A percentile compares a stretch with the other conserved stretches of the same genome.
Evolutionary conservation across 2,113 vertebrate species (phyloP).

Genomic region (Notechis scutatus): DNA sequence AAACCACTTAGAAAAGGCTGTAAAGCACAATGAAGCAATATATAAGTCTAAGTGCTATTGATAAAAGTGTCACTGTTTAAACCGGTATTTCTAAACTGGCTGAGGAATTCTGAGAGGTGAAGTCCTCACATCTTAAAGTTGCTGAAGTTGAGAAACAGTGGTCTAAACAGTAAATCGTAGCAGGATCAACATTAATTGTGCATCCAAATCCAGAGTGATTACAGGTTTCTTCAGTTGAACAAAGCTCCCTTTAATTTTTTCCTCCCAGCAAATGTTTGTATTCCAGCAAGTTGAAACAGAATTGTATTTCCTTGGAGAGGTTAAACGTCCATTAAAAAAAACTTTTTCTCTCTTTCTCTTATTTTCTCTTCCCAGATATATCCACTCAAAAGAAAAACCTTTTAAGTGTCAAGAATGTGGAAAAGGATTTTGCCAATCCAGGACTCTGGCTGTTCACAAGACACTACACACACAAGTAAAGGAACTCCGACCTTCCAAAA

Average conservation of each 20-base stretch:
- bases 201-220: background rate
- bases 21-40: too few species aligned
- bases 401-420: slow-evolving; percentile 99
- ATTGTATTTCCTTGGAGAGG: background rate
- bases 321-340: slow-evolving; percentile 40
- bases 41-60: too few species aligned
- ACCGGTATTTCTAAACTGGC: too few species aligned
- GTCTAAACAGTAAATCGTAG: background rate
- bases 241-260: background rate
- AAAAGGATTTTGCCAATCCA: slow-evolving; percentile 99
- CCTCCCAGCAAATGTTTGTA: background rate
- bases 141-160: too few species aligned
- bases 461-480: slow-evolving; percentile 99
- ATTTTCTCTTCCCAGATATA: slow-evolving; percentile 81
- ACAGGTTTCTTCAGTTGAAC: background rate
- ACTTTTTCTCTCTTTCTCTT: background rate
- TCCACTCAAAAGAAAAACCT: slow-evolving; percentile 99
- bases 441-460: slow-evolving; percentile 99
- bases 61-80: too few species aligned
- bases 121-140: too few species aligned
- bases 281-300: fast-evolving
- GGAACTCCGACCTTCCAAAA: slow-evolving; percentile 93
- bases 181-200: background rate
- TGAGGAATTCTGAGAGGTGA: too few species aligned
- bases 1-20: too few species aligned